Conservation (phyloP, 1,140 invertebrate genomes). For the Elymnias hypermnestra region DNA sequence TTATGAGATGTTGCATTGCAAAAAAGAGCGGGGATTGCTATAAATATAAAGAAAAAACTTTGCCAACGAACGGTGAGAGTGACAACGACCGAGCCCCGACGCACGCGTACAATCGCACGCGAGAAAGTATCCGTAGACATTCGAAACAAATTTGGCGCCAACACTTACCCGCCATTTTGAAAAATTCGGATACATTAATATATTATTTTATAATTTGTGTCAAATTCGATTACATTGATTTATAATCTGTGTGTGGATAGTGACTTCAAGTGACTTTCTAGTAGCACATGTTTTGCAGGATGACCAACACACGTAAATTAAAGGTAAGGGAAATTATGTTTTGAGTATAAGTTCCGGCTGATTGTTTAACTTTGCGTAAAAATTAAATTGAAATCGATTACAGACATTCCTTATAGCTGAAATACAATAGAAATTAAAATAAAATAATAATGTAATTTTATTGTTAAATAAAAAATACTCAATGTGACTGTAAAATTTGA, state of each 20-base stretch:
- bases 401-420: no score
- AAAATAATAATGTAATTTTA: no score
- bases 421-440: no score
- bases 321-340: conserved; percentile 48
- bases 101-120: conserved; percentile 37
- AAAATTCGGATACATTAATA: conserved; percentile 7
- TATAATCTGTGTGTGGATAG: not conserved
- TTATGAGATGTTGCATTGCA: conserved; percentile 51
- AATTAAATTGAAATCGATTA: no score
- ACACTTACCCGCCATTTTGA: conserved; percentile 23
- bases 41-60: conserved; percentile 64
- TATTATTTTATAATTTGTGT: conserved; percentile 17
- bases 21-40: conserved; percentile 59
- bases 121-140: conserved; percentile 55
- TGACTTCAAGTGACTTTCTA: conserved; percentile 44
- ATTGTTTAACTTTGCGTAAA: not conserved
- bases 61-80: conserved; percentile 56
- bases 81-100: conserved; percentile 36
- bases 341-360: no score
- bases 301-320: conserved; percentile 53
- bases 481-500: no score
- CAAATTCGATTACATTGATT: conserved; percentile 19
- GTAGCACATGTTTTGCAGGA: conserved; percentile 35
- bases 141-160: conserved; percentile 42
- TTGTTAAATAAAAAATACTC: no score